Evolutionary conservation across 2,888 invertebrate species (phyloP).

Genomic region (Amiota communis): DNA sequence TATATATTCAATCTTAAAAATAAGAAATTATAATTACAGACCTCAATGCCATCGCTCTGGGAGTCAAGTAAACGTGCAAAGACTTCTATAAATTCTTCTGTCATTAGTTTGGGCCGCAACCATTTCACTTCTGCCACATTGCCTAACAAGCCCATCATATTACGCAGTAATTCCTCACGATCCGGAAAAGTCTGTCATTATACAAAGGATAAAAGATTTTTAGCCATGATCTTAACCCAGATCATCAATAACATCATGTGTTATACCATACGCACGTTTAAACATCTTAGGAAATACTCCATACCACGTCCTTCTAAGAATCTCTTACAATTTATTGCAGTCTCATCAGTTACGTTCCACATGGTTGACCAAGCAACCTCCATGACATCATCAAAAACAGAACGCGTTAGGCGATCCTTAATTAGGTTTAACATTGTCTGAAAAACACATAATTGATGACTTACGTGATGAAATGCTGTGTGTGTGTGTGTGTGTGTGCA

Average conservation of each 20-base stretch:
- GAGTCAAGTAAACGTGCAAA: constrained; percentile 90
- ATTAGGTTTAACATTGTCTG: constrained; percentile 92
- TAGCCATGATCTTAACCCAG: neutral
- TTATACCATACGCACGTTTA: constrained; percentile 78
- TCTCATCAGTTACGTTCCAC: constrained; percentile 99
- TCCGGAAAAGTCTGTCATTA: constrained; percentile 84
- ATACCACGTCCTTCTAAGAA: constrained; percentile 93
- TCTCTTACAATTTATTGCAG: constrained; percentile 92
- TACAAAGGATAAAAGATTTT: constrained; percentile 3
- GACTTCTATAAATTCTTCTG: constrained; percentile 85
- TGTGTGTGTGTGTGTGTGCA: no score
- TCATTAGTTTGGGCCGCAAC: constrained; percentile 88
- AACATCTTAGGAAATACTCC: constrained; percentile 90
- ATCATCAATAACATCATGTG: neutral
- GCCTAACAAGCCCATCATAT: constrained; percentile 98
- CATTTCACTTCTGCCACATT: constrained; percentile 95
- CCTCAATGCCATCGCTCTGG: constrained; percentile 95
- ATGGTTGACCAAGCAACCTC: constrained; percentile 99
- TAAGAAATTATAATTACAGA: constrained; percentile 63
- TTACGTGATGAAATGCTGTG: no score
- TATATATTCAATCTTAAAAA: no score
- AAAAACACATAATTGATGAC: constrained; percentile 51
- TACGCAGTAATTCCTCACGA: constrained; percentile 91
- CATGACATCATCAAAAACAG: constrained; percentile 93
- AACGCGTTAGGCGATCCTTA: constrained; percentile 82